Evolutionary conservation across 2,113 vertebrate species (phyloP).

Genomic region (Phyllopteryx taeniolatus): DNA sequence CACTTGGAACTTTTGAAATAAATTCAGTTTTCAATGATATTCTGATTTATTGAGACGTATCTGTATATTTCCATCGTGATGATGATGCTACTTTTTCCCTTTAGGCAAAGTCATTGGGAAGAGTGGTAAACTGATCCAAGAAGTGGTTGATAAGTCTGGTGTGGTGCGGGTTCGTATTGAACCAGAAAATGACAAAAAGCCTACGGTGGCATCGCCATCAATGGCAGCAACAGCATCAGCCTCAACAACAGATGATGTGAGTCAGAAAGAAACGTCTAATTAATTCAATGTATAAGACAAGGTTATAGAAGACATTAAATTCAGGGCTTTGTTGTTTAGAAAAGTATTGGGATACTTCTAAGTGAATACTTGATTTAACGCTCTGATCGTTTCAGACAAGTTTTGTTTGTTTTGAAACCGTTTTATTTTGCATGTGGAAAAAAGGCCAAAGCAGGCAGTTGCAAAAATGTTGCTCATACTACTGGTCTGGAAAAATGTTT

Average conservation of each 20-base stretch:
- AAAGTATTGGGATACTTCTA: neutral
- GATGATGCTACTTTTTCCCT: neutral
- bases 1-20: neutral
- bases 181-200: constrained; percentile 96
- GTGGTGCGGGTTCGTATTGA: constrained; percentile 96
- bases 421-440: too few relatives aligned
- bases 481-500: too few relatives aligned
- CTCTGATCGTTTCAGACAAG: neutral
- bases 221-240: constrained; percentile 58
- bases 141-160: constrained; percentile 97
- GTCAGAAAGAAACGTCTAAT: constrained; percentile 10
- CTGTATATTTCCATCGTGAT: neutral
- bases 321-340: neutral
- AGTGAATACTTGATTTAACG: neutral
- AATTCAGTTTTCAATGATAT: neutral
- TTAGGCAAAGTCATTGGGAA: constrained; percentile 96
- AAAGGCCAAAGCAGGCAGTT: too few relatives aligned
- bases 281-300: neutral
- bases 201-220: constrained; percentile 74
- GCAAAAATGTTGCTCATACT: too few relatives aligned
- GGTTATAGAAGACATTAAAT: neutral
- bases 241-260: constrained; percentile 87
- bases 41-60: neutral
- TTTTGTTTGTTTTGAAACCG: neutral
- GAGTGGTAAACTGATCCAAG: constrained; percentile 98